Conservation (phyloP, 1,140 invertebrate genomes). For the Paraescarpia echinospica region DNA sequence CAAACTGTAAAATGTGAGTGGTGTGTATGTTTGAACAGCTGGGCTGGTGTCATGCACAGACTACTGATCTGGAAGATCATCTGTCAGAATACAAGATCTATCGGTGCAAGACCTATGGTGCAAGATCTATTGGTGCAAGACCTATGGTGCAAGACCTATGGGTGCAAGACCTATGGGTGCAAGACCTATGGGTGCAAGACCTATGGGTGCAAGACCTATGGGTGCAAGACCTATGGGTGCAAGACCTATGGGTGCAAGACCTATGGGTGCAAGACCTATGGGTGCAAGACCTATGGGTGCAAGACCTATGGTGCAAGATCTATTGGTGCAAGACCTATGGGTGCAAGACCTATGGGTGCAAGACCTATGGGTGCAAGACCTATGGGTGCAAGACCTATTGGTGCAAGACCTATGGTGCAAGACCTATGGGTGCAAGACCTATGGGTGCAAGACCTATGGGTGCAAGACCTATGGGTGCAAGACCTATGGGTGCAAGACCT, state of each 20-base stretch:
- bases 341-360: too few relatives aligned
- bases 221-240: not conserved
- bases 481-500: not conserved
- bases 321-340: not conserved
- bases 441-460: not conserved
- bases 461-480: not conserved
- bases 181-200: not conserved
- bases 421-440: not conserved
- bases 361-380: not conserved
- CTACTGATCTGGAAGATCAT: not conserved
- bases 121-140: not conserved
- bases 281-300: not conserved
- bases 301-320: not conserved
- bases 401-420: too few relatives aligned
- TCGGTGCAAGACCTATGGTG: too few relatives aligned
- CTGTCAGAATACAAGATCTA: not conserved
- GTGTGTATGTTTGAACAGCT: not conserved
- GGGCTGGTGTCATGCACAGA: not conserved
- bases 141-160: too few relatives aligned
- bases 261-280: not conserved
- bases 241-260: not conserved
- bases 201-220: not conserved
- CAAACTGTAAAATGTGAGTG: not conserved
- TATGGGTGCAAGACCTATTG: not conserved
- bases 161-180: not conserved